Conservation (phyloP, 30 jellyfish, hydroid and myxozoan genomes). For the Chironex yamaguchii region DNA sequence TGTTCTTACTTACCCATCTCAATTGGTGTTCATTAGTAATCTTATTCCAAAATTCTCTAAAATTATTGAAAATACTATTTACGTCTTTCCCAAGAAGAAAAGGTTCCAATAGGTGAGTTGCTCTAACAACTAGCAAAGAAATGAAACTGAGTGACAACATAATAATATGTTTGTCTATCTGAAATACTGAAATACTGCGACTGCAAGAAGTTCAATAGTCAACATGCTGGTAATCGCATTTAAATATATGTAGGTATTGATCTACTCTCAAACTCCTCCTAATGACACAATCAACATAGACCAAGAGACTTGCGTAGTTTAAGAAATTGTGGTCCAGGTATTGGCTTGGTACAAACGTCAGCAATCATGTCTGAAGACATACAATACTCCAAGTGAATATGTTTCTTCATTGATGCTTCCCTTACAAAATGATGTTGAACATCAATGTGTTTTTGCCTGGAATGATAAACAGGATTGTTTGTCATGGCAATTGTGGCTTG, state of each 20-base stretch:
- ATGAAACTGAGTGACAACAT: no score
- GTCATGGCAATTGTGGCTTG: constrained; percentile 9
- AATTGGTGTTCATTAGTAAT: constrained; percentile 74
- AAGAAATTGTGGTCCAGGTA: constrained; percentile 3
- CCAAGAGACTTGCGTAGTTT: no score
- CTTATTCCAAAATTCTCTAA: constrained; percentile 70
- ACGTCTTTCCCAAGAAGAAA: constrained; percentile 55
- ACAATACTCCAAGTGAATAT: constrained; percentile 37
- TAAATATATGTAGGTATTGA: no score
- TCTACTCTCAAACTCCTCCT: no score
- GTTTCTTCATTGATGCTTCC: not conserved
- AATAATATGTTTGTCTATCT: no score
- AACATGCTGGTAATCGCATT: no score
- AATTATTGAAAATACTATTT: constrained; percentile 41
- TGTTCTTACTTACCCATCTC: constrained; percentile 64
- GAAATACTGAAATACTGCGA: no score
- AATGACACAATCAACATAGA: no score
- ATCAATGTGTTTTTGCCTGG: constrained; percentile 24
- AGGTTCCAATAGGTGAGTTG: constrained; percentile 57
- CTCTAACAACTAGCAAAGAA: constrained; percentile 41
- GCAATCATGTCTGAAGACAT: constrained; percentile 29
- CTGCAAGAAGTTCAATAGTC: no score
- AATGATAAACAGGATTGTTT: no score
- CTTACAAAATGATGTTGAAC: constrained; percentile 10
- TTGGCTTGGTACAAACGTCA: constrained; percentile 28